Evolutionary conservation across 2,888 invertebrate species (phyloP).

Genomic region (Xylota sylvarum): DNA sequence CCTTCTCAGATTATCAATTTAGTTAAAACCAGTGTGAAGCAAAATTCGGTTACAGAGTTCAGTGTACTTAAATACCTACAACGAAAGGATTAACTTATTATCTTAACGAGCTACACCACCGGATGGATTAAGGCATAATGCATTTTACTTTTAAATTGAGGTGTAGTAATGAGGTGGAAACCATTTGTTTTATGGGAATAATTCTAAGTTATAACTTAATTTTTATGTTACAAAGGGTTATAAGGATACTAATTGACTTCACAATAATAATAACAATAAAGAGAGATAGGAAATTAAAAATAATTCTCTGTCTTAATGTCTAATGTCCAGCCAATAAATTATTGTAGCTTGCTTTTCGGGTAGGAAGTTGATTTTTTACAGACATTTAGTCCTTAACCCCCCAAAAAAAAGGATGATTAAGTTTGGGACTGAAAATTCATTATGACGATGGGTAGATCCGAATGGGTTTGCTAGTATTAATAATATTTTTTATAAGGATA

Average conservation of each 20-base stretch:
- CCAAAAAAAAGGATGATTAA: not conserved
- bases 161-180: slow-evolving; percentile 1
- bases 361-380: not conserved
- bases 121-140: not conserved
- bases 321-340: not conserved
- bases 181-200: not conserved
- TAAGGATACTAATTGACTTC: not conserved
- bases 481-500: not conserved
- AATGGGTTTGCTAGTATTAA: not conserved
- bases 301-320: not conserved
- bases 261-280: not conserved
- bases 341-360: not conserved
- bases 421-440: not conserved
- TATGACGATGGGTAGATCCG: no score
- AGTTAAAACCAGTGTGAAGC: not conserved
- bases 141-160: not conserved
- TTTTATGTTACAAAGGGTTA: not conserved
- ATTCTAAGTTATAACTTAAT: not conserved
- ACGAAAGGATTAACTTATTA: not conserved
- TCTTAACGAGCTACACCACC: not conserved
- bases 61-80: not conserved
- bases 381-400: not conserved
- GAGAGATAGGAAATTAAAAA: not conserved
- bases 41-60: not conserved
- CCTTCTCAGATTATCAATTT: not conserved